Base-by-base conservation (phyloP, 1,140 invertebrate species). In the roundworm (Caenorhabditis elegans) region DNA sequence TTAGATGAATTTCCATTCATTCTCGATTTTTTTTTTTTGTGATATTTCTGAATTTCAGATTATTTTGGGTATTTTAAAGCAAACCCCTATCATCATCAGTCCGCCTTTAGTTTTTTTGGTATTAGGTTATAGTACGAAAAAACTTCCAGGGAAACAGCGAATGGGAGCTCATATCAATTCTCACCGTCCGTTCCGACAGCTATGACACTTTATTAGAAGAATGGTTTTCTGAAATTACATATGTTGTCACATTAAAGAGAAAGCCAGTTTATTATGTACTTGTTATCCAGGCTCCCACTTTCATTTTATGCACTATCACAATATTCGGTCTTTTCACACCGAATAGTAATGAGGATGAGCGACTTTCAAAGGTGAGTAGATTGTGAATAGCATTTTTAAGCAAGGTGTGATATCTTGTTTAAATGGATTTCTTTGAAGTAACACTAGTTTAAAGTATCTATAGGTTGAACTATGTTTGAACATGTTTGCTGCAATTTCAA, bases 321-420 rank as follows among this genome's bases (percentile, higher is more conserved):
- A 60, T 83, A 11, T 83, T 83, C 48, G 82, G 82, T 3, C 34
- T 83, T 3, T 83, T 83, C 60, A 83, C 82, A 8, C 82, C 82
- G 6, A 82, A 82, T 28, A 70, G 36, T 26, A 53, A 78, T 31
- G 31, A 70, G 26, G 77, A 65, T 28, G 82, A 83, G 28, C 13
- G 82, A 36, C 34, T 53, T 28, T 53, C 82, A 6, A 78, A 78
- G 55, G 81, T 75, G 13, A 10, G 34, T 19, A n/a, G n/a, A n/a
- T n/a, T n/a, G n/a, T n/a, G n/a, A n/a, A n/a, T n/a, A n/a, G n/a
- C n/a, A n/a, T n/a, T n/a, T n/a, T n/a, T n/a, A n/a, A n/a, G n/a
- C n/a, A n/a, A n/a, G n/a, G n/a, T n/a, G n/a, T n/a, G n/a, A n/a
- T n/a, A n/a, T n/a, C n/a, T n/a, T n/a, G n/a, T n/a, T n/a, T n/a